Evolutionary conservation across 2,888 invertebrate genomes (phyloP).

Genomic region (Pandemis cinnamomeana): DNA sequence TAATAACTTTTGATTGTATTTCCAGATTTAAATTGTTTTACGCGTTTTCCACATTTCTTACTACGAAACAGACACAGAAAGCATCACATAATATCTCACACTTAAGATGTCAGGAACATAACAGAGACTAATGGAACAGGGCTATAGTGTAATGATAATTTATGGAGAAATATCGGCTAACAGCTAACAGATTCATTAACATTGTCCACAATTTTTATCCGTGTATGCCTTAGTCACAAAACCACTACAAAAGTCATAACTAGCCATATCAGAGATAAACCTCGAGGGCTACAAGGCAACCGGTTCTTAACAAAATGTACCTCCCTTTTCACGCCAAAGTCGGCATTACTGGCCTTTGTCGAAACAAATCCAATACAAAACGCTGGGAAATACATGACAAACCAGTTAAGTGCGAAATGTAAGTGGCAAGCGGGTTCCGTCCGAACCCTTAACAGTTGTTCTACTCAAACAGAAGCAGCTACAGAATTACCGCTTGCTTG

Average conservation of each 20-base stretch:
- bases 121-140: too few species aligned
- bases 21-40: too few species aligned
- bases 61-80: too few species aligned
- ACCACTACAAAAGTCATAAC: slow-evolving; percentile 4
- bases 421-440: slow-evolving; percentile 18
- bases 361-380: slow-evolving; percentile 42
- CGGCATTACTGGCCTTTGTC: slow-evolving; percentile 38
- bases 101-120: background rate
- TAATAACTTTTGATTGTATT: too few species aligned
- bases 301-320: slow-evolving; percentile 33
- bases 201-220: too few species aligned
- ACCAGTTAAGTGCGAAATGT: slow-evolving; percentile 20
- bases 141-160: too few species aligned
- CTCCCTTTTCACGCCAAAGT: slow-evolving; percentile 33
- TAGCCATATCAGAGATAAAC: slow-evolving; percentile 19
- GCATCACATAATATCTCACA: too few species aligned
- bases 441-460: background rate
- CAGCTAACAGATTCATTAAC: too few species aligned
- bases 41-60: too few species aligned
- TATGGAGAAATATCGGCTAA: too few species aligned
- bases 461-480: too few species aligned
- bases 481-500: too few species aligned
- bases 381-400: slow-evolving; percentile 31
- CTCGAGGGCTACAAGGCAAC: slow-evolving; percentile 30
- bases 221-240: background rate